A percentile compares a stretch with the other conserved stretches of the same genome.
Evolutionary conservation across 2,113 vertebrate species (phyloP).

Genomic region (Pica pica): DNA sequence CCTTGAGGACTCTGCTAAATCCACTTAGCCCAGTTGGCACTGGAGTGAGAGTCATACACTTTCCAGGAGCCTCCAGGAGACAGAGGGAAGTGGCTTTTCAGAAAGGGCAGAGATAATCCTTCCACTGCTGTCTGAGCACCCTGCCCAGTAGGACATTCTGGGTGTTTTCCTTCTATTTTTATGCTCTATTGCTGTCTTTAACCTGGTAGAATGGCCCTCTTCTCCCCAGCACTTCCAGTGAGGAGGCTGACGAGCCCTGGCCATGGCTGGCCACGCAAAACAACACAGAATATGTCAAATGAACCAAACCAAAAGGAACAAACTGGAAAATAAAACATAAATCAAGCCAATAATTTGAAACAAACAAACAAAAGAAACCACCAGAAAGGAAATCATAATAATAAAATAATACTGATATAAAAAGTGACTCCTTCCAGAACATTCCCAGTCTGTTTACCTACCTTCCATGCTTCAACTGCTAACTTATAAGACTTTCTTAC

Average conservation of each 20-base stretch:
- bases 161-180: neutral
- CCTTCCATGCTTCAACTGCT: constrained; percentile 87
- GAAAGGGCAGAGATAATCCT: neutral
- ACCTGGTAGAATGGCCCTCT: neutral
- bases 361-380: neutral
- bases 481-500: constrained; percentile 93
- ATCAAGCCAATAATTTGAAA: neutral
- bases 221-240: neutral
- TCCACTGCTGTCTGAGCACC: neutral
- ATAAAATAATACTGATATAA: constrained; percentile 64
- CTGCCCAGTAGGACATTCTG: neutral
- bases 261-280: constrained; percentile 33
- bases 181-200: neutral
- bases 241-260: neutral
- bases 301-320: constrained; percentile 31
- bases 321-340: constrained; percentile 38
- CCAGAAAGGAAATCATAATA: constrained; percentile 55
- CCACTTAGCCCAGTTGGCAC: neutral
- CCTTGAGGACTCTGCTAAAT: neutral
- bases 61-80: neutral
- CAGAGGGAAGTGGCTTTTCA: neutral
- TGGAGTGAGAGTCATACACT: neutral
- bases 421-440: constrained; percentile 70
- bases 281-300: neutral
- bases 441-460: constrained; percentile 85